phyloP scores from a whole-genome alignment of 1,140 invertebrate genomes.

The Eumaeus atala region DNA sequence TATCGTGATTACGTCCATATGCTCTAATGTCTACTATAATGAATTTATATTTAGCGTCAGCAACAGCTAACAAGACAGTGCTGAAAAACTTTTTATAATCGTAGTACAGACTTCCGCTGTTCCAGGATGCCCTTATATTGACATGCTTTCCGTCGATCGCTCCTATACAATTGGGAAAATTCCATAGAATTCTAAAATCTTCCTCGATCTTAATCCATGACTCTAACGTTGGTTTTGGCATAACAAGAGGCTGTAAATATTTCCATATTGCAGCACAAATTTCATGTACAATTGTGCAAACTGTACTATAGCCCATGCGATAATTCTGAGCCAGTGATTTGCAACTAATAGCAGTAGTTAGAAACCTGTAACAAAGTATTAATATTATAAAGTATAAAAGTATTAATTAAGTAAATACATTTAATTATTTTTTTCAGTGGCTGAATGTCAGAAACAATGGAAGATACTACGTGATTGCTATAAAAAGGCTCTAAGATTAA shows the following conservation, averaged over 20 bases:
- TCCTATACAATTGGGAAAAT: constrained; percentile 13
- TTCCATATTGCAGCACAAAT: constrained; percentile 11
- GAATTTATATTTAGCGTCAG: constrained; percentile 11
- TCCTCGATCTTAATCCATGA: constrained; percentile 10
- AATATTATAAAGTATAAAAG: neutral
- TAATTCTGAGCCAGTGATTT: constrained; percentile 8
- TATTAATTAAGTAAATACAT: constrained; percentile 5
- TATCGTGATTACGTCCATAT: constrained; percentile 16
- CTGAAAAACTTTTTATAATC: constrained; percentile 15
- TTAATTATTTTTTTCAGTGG: constrained; percentile 10
- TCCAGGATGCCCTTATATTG: constrained; percentile 16
- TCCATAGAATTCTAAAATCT: constrained; percentile 14
- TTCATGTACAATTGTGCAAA: constrained; percentile 11
- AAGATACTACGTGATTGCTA: constrained; percentile 13
- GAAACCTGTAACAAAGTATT: constrained; percentile 11
- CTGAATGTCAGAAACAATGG: constrained; percentile 11
- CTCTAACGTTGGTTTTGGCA: constrained; percentile 11
- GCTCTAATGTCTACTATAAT: constrained; percentile 15
- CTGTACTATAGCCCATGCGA: constrained; percentile 10
- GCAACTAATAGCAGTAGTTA: constrained; percentile 12
- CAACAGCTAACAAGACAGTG: constrained; percentile 12
- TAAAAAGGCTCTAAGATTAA: constrained; percentile 11
- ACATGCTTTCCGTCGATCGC: constrained; percentile 13
- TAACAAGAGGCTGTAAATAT: constrained; percentile 12
- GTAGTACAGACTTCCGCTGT: constrained; percentile 11